Evolutionary conservation across 2,888 invertebrate species (phyloP).

Genomic region (Papilio gigon): DNA sequence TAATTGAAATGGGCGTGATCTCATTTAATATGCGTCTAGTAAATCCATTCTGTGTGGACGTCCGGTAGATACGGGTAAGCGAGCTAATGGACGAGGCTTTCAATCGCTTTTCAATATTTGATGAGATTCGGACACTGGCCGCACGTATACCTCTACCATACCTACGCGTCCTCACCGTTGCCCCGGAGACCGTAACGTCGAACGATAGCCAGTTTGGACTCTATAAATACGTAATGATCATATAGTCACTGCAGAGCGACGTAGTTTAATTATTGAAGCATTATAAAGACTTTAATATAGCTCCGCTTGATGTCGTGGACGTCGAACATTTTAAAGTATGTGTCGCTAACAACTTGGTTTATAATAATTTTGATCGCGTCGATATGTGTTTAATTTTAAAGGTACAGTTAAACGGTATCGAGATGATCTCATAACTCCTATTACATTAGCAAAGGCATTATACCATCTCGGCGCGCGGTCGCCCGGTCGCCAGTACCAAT

Average conservation of each 20-base stretch:
- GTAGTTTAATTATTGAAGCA: slow-evolving; percentile 39
- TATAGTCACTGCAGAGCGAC: background rate
- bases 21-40: slow-evolving; percentile 65
- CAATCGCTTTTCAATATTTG: slow-evolving; percentile 74
- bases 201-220: slow-evolving; percentile 13
- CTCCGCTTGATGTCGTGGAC: slow-evolving; percentile 38
- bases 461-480: slow-evolving; percentile 65
- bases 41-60: slow-evolving; percentile 53
- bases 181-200: background rate
- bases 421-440: slow-evolving; percentile 76
- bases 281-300: slow-evolving; percentile 41
- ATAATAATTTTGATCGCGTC: slow-evolving; percentile 49
- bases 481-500: slow-evolving; percentile 67
- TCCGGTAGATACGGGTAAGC: slow-evolving; percentile 48
- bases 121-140: slow-evolving; percentile 69
- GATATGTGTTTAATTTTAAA: slow-evolving; percentile 79
- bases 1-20: slow-evolving; percentile 52
- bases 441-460: slow-evolving; percentile 76
- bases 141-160: slow-evolving; percentile 44
- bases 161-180: slow-evolving; percentile 27
- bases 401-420: slow-evolving; percentile 71
- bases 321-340: background rate
- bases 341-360: background rate
- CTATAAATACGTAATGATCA: slow-evolving; percentile 27
- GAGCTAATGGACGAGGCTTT: slow-evolving; percentile 60